Conservation (phyloP, 2,113 vertebrate species). For the Strix aluco region DNA sequence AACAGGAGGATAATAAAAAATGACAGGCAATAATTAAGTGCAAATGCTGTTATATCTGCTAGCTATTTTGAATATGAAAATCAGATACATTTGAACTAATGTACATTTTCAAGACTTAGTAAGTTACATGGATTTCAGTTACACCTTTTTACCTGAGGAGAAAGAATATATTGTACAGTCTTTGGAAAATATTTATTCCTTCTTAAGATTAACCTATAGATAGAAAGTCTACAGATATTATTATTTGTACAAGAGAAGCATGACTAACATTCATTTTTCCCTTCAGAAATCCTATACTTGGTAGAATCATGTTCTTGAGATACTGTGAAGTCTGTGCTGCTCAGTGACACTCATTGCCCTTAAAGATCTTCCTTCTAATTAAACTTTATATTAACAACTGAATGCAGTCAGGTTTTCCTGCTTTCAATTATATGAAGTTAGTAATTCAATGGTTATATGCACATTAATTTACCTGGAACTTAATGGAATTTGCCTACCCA, state of each 20-base stretch:
- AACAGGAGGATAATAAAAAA: not conserved
- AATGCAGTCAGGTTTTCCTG: conserved; percentile 53
- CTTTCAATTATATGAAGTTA: conserved; percentile 54
- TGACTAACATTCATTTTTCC: not conserved
- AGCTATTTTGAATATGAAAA: not conserved
- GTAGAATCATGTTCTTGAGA: not conserved
- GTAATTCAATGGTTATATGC: conserved; percentile 13
- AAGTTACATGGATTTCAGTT: not conserved
- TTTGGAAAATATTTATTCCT: not conserved
- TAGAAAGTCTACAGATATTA: not conserved
- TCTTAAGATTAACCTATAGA: not conserved
- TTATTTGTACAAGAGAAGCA: not conserved
- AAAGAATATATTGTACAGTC: not conserved
- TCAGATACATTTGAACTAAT: not conserved
- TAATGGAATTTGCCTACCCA: conserved; percentile 28
- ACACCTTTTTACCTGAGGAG: not conserved
- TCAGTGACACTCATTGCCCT: conserved; percentile 16
- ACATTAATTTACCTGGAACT: conserved; percentile 45
- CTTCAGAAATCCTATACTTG: not conserved
- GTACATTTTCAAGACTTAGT: not conserved
- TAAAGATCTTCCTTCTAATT: conserved; percentile 60
- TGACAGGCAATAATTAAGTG: not conserved
- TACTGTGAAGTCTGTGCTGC: not conserved
- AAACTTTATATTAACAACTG: conserved; percentile 48
- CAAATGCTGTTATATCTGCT: not conserved